A percentile compares a stretch with the other conserved stretches of the same genome.
Conservation (phyloP, 2,113 vertebrate species). For the Athene noctua region DNA sequence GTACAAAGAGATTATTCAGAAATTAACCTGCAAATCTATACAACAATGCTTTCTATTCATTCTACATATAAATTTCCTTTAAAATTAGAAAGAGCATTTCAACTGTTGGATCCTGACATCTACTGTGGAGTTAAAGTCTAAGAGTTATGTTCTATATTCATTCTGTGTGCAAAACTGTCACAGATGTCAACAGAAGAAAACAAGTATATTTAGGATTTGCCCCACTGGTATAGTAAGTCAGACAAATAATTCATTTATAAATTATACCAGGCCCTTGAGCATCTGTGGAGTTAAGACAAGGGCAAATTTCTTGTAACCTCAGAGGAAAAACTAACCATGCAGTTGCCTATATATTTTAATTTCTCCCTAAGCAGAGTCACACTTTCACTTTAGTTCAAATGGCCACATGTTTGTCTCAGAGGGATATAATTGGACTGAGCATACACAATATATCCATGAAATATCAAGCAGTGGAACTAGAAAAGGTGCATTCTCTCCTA, state of each 20-base stretch:
- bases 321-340: background rate
- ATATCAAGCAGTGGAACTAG: background rate
- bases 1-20: background rate
- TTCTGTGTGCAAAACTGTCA: background rate
- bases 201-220: conserved; percentile 1
- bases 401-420: background rate
- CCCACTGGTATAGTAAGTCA: background rate
- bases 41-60: background rate
- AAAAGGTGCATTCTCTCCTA: background rate
- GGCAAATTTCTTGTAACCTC: background rate
- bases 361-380: background rate
- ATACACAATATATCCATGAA: background rate
- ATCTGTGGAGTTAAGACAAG: background rate
- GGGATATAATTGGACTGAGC: background rate
- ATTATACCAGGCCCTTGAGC: background rate
- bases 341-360: background rate
- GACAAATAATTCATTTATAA: conserved; percentile 15
- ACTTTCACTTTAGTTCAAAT: background rate
- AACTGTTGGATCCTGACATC: background rate
- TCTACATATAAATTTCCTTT: background rate
- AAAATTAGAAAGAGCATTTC: background rate
- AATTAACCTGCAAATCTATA: background rate
- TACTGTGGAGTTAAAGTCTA: background rate
- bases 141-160: background rate
- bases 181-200: conserved; percentile 10